phyloP scores from a whole-genome alignment of 2,888 invertebrate species.

The Achlya flavicornis region DNA sequence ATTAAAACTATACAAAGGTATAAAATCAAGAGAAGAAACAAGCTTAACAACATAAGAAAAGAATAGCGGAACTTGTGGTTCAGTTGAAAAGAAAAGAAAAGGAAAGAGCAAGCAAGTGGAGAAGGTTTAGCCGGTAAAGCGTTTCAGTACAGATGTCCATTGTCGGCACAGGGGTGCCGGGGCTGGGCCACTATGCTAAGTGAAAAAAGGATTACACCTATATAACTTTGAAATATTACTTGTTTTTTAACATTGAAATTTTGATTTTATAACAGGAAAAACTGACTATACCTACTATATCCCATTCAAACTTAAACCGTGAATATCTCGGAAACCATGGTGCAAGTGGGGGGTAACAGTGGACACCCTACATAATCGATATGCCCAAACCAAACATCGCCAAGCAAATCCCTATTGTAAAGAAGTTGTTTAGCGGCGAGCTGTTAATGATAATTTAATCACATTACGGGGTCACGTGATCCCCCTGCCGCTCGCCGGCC shows the following conservation, averaged over 20 bases:
- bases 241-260: too few species aligned
- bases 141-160: neutral
- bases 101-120: neutral
- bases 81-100: neutral
- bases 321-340: too few species aligned
- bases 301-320: too few species aligned
- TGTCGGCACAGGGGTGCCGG: neutral
- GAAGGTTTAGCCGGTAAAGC: neutral
- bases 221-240: neutral
- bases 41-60: too few species aligned
- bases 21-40: too few species aligned
- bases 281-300: too few species aligned
- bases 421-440: conserved; percentile 9
- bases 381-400: too few species aligned
- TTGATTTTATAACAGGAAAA: neutral
- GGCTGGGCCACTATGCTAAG: neutral
- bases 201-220: neutral
- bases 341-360: too few species aligned
- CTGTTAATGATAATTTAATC: conserved; percentile 23
- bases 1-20: too few species aligned
- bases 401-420: too few species aligned
- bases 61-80: neutral
- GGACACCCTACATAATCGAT: too few species aligned
- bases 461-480: conserved; percentile 21
- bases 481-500: conserved; percentile 10